These are phyloP conservation scores for Mycetomoellerius zeteki DNA, from an alignment of 1,140 invertebrate species.

Conservation along the genomic window DNA sequence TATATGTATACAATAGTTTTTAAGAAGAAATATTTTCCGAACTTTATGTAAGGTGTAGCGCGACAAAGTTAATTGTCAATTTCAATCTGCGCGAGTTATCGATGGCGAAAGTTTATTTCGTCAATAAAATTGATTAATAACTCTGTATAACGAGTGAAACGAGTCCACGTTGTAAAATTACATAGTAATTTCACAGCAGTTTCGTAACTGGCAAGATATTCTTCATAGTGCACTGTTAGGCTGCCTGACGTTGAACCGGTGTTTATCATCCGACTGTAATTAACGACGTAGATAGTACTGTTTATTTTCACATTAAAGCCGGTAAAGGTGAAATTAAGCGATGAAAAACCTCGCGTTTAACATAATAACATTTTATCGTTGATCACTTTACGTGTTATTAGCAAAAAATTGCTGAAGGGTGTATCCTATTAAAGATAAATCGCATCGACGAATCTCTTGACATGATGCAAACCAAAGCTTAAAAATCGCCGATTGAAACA, in stretches of 20 bases:
- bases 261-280: constrained; percentile 64
- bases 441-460: neutral
- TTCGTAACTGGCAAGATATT: constrained; percentile 43
- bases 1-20: neutral
- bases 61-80: constrained; percentile 7
- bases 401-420: neutral
- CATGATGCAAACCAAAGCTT: neutral
- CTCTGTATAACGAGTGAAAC: constrained; percentile 18
- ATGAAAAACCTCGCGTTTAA: constrained; percentile 17
- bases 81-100: neutral
- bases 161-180: constrained; percentile 37
- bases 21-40: neutral
- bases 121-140: constrained; percentile 42
- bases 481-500: constrained; percentile 19
- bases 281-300: constrained; percentile 61
- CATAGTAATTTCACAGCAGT: constrained; percentile 37
- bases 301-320: constrained; percentile 71
- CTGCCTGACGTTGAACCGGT: neutral
- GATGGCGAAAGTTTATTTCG: constrained; percentile 4
- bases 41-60: neutral
- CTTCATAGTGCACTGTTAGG: constrained; percentile 5
- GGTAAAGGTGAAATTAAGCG: constrained; percentile 26
- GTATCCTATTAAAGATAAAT: neutral
- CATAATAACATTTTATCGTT: constrained; percentile 28
- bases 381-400: neutral